Base-by-base conservation (phyloP, 2,888 invertebrate genomes). In the Sabatieria punctata region DNA sequence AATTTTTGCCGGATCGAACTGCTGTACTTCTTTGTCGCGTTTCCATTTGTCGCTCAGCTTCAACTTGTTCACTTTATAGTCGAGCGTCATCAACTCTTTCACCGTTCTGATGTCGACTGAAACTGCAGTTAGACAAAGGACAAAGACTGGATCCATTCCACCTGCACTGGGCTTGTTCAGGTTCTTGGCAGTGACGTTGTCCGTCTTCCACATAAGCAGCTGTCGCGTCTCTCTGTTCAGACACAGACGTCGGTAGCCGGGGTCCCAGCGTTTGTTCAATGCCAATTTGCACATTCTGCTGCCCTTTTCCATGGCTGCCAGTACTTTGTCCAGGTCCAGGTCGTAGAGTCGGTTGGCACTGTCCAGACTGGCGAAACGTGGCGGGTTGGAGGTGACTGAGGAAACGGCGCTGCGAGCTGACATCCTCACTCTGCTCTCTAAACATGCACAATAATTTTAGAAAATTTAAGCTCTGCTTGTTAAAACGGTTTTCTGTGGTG, bases 1-100 rank as follows among this genome's bases (percentile, higher is more conserved):
- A 15, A 64, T 55, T 35, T 54, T 51, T 11, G 51, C 51, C 3
- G 57, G 45, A 21, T 62, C 55, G 43, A 63, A 59, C 21, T 47
- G 47, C 15, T 41, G 41, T 8, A 57, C 46, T 33, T 57, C 57
- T 35, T 55, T 53, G 49, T 63, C 62, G 38, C 57, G 55, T 23
- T 51, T 52, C 61, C 63, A 63, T 48, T 60, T 62, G 51, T 63
- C 63, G 18, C 45, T 2, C 33, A 63, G 50, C 49, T 55, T 52
- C 42, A 64, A 57, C 4, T 46, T 51, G 27, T 53, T 52, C 27
- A 57, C 30, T 41, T 57, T 60, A 52, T 56, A 59, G 33, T 59
- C 55, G 18, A 61, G 50, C 2, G 59, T 59, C 46, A 60, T 60
- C 6, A 57, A 52, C 37, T 59, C 50, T 33, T 45, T 48, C 13